phyloP scores from a whole-genome alignment of 2,888 invertebrate species.

The Heliconius hortense region DNA sequence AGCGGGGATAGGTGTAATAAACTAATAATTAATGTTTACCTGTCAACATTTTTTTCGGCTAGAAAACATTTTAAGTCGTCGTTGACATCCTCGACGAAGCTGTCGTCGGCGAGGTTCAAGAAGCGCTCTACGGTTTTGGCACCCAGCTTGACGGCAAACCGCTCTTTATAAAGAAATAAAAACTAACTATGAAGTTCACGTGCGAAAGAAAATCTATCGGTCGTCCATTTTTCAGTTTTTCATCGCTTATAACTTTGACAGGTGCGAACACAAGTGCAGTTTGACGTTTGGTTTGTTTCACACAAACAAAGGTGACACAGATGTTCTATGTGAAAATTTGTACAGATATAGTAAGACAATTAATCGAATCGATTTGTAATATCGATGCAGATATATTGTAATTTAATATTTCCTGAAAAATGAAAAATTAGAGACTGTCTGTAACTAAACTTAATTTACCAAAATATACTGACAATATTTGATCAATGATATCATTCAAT shows the following conservation, averaged over 20 bases:
- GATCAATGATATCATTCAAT: too few relatives aligned
- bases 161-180: constrained; percentile 59
- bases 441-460: neutral
- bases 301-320: constrained; percentile 36
- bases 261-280: constrained; percentile 55
- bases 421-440: too few relatives aligned
- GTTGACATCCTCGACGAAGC: constrained; percentile 77
- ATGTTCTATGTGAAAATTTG: constrained; percentile 41
- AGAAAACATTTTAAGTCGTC: constrained; percentile 79
- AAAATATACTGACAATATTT: neutral
- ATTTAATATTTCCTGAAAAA: neutral
- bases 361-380: neutral
- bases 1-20: constrained; percentile 5
- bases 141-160: constrained; percentile 73
- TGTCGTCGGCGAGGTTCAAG: constrained; percentile 73
- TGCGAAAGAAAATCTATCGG: constrained; percentile 66
- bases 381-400: neutral
- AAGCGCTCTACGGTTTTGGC: constrained; percentile 79
- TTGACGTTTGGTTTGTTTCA: constrained; percentile 54
- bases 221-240: constrained; percentile 55
- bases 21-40: constrained; percentile 69
- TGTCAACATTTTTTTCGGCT: constrained; percentile 74
- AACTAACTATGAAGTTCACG: constrained; percentile 59
- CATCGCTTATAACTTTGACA: constrained; percentile 42
- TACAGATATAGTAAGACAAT: neutral